phyloP scores from a whole-genome alignment of 2,888 invertebrate species.

The Xylota segnis region DNA sequence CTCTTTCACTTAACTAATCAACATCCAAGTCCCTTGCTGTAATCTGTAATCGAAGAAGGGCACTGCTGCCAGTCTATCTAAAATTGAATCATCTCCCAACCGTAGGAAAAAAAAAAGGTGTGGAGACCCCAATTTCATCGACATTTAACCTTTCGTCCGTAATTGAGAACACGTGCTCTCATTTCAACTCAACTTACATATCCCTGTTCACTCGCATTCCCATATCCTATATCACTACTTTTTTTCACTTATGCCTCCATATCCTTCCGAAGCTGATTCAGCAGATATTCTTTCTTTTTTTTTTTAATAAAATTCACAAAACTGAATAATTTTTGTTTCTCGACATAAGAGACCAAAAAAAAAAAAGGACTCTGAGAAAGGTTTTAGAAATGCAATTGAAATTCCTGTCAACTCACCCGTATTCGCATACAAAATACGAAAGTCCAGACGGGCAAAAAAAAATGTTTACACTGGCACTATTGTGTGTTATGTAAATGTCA shows the following conservation, averaged over 20 bases:
- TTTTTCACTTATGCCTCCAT: background rate
- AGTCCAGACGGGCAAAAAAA: constrained; percentile 15
- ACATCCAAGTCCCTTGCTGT: background rate
- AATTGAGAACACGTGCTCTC: constrained; percentile 66
- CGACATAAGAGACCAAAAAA: background rate
- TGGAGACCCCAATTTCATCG: constrained; percentile 52
- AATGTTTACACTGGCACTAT: constrained; percentile 59
- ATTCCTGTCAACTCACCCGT: constrained; percentile 56
- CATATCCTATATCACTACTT: background rate
- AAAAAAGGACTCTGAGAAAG: constrained; percentile 16
- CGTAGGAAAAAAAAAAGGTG: constrained; percentile 18
- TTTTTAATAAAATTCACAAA: constrained; percentile 15
- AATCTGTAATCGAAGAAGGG: constrained; percentile 50
- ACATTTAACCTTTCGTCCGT: constrained; percentile 63
- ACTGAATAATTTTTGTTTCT: constrained; percentile 35
- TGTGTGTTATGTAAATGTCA: constrained; percentile 74
- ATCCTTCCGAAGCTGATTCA: constrained; percentile 8
- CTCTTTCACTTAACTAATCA: constrained; percentile 51
- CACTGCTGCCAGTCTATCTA: constrained; percentile 27
- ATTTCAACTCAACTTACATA: constrained; percentile 4
- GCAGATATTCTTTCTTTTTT: constrained; percentile 3
- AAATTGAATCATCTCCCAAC: constrained; percentile 49
- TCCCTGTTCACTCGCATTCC: constrained; percentile 3
- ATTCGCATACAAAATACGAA: background rate
- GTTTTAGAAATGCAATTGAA: constrained; percentile 59